A percentile compares a stretch with the other conserved stretches of the same genome.
Conservation (phyloP, 1,140 invertebrate genomes). For the Nomia melanderi region DNA sequence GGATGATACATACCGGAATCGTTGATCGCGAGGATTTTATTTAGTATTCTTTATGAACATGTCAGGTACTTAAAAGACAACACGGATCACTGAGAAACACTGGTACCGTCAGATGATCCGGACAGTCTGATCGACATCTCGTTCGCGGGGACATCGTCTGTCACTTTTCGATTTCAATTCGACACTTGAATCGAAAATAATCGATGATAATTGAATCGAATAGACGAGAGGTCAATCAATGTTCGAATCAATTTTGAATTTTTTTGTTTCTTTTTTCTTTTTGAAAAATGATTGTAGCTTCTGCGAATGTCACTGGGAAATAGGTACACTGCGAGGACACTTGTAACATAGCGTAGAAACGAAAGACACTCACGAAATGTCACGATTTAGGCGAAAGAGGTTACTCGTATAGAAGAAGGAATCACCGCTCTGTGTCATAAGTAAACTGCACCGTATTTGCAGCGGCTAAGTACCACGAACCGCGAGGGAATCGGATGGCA, state of each 20-base stretch:
- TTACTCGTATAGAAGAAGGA: conserved; percentile 1
- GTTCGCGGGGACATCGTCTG: neutral
- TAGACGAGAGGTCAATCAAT: neutral
- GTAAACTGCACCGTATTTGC: neutral
- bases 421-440: neutral
- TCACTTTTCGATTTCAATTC: neutral
- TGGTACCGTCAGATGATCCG: neutral
- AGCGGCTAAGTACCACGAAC: too few species aligned
- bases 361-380: neutral
- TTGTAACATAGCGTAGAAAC: neutral
- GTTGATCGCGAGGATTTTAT: neutral
- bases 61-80: neutral
- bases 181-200: neutral
- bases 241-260: too few species aligned
- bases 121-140: neutral
- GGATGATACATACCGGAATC: too few species aligned
- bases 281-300: neutral
- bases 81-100: neutral
- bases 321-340: too few species aligned
- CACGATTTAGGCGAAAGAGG: conserved; percentile 28
- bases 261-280: neutral
- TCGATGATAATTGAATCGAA: neutral
- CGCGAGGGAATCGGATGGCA: neutral
- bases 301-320: neutral
- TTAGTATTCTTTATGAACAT: neutral